Conservation (phyloP, 1,140 invertebrate genomes). For the Microvelia longipes region DNA sequence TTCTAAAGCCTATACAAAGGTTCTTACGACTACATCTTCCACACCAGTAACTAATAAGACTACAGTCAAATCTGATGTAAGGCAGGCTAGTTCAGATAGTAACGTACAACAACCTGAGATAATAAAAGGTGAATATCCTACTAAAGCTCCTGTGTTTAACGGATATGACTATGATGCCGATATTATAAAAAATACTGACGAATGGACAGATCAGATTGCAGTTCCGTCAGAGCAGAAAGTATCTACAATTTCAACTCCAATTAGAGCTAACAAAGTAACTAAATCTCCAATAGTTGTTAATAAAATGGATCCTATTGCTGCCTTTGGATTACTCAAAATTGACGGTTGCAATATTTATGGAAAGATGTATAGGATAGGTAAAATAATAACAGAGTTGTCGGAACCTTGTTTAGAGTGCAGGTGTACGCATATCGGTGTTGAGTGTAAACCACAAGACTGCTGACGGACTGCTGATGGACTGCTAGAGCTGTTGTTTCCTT, state of each 20-base stretch:
- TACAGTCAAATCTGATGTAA: background rate
- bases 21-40: background rate
- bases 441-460: conserved; percentile 57
- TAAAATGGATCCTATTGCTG: conserved; percentile 15
- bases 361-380: conserved; percentile 68
- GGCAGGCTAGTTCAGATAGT: background rate
- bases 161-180: background rate
- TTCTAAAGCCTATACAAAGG: background rate
- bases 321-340: conserved; percentile 47
- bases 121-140: background rate
- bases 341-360: conserved; percentile 86
- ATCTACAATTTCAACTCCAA: background rate
- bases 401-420: conserved; percentile 65
- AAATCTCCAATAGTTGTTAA: background rate
- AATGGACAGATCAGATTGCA: background rate
- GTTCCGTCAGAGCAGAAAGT: background rate
- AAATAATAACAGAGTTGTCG: conserved; percentile 69
- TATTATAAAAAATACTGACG: background rate
- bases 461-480: conserved; percentile 24
- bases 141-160: background rate
- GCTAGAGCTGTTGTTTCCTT: too few relatives aligned
- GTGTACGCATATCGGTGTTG: conserved; percentile 73
- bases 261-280: background rate
- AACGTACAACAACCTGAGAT: too few relatives aligned
- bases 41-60: background rate